A percentile compares a stretch with the other conserved stretches of the same genome.
phyloP scores from a whole-genome alignment of 2,113 vertebrate genomes.

The Laticauda colubrina region DNA sequence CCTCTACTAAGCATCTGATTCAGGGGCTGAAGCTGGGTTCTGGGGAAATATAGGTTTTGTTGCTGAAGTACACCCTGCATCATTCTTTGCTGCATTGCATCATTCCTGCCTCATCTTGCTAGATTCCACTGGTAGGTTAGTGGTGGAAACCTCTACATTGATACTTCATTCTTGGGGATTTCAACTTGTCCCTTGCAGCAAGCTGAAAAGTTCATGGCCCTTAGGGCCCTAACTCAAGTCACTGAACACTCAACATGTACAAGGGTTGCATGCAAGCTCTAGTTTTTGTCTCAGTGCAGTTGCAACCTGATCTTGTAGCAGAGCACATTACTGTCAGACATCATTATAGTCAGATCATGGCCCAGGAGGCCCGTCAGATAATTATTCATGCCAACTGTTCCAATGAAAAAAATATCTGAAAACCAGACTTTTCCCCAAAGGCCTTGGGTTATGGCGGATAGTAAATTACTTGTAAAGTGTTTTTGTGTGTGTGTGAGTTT shows the following conservation, averaged over 20 bases:
- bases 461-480: not conserved
- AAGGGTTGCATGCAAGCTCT: not conserved
- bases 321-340: not conserved
- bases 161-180: not conserved
- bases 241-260: not conserved
- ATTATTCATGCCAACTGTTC: not conserved
- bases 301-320: not conserved
- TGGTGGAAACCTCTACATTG: not conserved
- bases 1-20: not conserved
- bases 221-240: not conserved
- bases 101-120: not conserved
- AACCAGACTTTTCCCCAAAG: not conserved
- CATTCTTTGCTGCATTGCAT: not conserved
- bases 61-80: not conserved
- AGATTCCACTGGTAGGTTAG: not conserved
- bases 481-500: not conserved
- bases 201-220: not conserved
- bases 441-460: not conserved
- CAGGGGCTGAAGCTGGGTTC: not conserved
- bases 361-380: not conserved
- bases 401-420: not conserved
- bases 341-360: not conserved
- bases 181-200: not conserved
- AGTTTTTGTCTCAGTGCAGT: not conserved
- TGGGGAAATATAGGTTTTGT: not conserved